Evolutionary conservation across 2,797 vertebrate genomes (phyloP).

Genomic region (Nannoperca australis): DNA sequence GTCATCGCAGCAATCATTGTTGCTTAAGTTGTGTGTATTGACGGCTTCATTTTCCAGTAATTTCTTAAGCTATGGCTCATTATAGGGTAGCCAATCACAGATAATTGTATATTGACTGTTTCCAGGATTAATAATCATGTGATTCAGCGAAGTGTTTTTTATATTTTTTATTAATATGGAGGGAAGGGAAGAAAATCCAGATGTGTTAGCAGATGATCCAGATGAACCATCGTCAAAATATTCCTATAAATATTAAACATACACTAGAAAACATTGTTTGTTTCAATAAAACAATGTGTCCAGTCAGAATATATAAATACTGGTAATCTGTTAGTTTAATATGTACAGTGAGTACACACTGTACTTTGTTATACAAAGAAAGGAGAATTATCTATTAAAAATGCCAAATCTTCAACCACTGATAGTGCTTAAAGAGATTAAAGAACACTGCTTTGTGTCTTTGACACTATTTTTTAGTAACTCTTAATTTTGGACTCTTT

Average conservation of each 20-base stretch:
- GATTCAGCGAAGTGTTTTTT: conserved; percentile 2
- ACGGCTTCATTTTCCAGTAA: conserved; percentile 1
- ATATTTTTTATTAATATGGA: not conserved
- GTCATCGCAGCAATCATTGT: not conserved
- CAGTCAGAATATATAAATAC: conserved; percentile 6
- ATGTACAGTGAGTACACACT: not conserved
- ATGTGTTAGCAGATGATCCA: not conserved
- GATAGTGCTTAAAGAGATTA: not conserved
- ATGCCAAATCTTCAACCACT: not conserved
- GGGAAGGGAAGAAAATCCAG: not conserved
- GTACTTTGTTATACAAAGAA: conserved; percentile 3
- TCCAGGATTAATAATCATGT: not conserved
- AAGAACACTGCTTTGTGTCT: not conserved
- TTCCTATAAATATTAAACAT: conserved; percentile 8
- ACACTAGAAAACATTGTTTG: conserved; percentile 16
- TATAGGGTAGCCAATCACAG: not conserved
- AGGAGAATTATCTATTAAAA: not conserved
- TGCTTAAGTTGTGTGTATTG: not conserved
- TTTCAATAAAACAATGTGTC: not conserved
- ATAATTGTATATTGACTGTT: not conserved
- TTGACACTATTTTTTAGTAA: not conserved
- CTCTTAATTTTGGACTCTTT: not conserved
- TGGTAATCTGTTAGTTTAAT: not conserved
- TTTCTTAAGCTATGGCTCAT: conserved; percentile 2
- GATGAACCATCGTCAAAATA: not conserved